Evolutionary conservation across 2,113 vertebrate species (phyloP).

Genomic region (Sturnira hondurensis): DNA sequence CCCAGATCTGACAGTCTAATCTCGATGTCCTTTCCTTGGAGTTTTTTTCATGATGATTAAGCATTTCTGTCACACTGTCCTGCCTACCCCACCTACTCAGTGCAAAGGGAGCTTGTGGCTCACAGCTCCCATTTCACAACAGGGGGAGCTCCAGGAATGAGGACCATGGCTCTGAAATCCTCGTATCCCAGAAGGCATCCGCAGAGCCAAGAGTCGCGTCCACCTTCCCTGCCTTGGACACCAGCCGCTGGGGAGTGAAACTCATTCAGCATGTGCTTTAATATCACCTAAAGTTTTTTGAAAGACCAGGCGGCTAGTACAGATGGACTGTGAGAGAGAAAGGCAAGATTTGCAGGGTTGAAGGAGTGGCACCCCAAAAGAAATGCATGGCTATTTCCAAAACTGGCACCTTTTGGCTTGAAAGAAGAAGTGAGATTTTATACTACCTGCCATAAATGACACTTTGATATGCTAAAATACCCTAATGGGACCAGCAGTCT

Average conservation of each 20-base stretch:
- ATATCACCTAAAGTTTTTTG: neutral
- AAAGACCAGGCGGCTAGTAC: constrained; percentile 26
- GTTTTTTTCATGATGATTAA: neutral
- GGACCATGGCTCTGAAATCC: neutral
- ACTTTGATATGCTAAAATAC: neutral
- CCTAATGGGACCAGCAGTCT: neutral
- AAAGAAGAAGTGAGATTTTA: neutral
- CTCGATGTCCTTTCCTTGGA: neutral
- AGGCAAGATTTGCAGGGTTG: neutral
- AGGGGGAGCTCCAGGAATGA: neutral
- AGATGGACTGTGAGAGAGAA: constrained; percentile 22
- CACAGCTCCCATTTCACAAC: neutral
- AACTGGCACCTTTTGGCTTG: neutral
- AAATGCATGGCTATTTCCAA: neutral
- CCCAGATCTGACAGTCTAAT: neutral
- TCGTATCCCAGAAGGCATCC: neutral
- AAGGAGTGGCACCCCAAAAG: neutral
- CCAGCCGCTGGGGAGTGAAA: neutral
- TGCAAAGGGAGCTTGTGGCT: neutral
- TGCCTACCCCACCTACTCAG: neutral
- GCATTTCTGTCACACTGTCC: neutral
- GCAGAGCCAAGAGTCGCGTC: neutral
- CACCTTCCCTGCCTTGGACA: neutral
- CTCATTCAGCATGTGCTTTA: neutral
- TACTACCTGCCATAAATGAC: neutral